Evolutionary conservation across 2,888 invertebrate species (phyloP), one percentile per base, ranked within the genome.

Genomic region (Rotaria macrura): DNA sequence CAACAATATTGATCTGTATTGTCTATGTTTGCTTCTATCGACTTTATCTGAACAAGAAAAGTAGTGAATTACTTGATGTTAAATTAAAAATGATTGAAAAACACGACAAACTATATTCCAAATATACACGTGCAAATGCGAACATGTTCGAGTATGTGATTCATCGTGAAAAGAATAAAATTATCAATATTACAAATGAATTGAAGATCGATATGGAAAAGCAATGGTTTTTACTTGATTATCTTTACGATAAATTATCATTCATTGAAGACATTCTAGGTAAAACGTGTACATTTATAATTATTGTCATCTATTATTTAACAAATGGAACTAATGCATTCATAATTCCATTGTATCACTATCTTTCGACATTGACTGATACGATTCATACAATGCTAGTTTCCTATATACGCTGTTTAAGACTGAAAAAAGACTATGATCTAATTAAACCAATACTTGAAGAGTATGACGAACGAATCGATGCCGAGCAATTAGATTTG

Each of bases 121-220:
- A 79, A 43, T 79, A 79, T 43, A 7, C 43, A 43, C 43, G 74
- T 25, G 74, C 74, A 25, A 79, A 79, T n/a, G 74, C 38, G 14
- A 79, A 79, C 25, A 79, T 79, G 74, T 79, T 79, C 10, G 74
- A 79, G n/a, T 79, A 79, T 79, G 74, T 79, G 2, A 79, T 79
- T 79, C 74, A 79, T 79, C 74, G 43, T 43, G 74, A 79, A n/a
- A 79, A 79, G 23, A 25, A 79, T 9, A 40, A 79, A 9, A 79
- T 79, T 40, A 20, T 79, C 29, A 23, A 40, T 9, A 40, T 79
- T 25, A 79, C 74, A 38, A 79, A 79, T 79, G 23, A 43, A 43
- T 43, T 79, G 25, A 79, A 79, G 25, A 5, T 79, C 25, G 74
- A 79, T 79, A 38, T 79, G 25, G 74, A 79, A 79, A 20, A 25